phyloP scores from a whole-genome alignment of 2,113 vertebrate species.

The Clarias batrachus region DNA sequence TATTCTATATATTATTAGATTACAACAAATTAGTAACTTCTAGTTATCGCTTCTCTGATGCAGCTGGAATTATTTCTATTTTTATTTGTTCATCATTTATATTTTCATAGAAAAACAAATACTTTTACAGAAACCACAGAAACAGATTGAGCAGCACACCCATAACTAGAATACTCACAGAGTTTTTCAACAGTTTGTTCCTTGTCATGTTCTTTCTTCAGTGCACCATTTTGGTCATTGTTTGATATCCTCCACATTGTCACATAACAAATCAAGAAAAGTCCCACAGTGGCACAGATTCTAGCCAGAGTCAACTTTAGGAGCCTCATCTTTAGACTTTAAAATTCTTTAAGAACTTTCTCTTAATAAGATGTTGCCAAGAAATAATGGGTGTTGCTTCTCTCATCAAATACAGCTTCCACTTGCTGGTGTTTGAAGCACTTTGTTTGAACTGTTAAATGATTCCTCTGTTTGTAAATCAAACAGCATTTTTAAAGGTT shows the following conservation, averaged over 20 bases:
- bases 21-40: background rate
- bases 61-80: background rate
- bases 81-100: too few species aligned
- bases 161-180: constrained; percentile 5
- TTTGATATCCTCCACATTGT: background rate
- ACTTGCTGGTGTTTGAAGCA: background rate
- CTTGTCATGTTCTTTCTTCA: background rate
- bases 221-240: background rate
- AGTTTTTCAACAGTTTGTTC: background rate
- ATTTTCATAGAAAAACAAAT: too few species aligned
- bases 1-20: too few species aligned
- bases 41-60: background rate
- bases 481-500: too few species aligned
- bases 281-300: background rate
- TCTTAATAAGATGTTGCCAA: too few species aligned
- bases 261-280: background rate
- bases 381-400: background rate
- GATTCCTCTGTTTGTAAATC: too few species aligned
- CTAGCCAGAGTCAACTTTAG: background rate
- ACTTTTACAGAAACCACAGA: too few species aligned
- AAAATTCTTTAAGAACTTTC: background rate
- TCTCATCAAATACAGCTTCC: background rate
- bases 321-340: background rate
- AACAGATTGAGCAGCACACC: background rate
- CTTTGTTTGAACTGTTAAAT: background rate